Percentiles rank a stretch among this genome's conserved stretches.
phyloP scores from a whole-genome alignment of 2,888 invertebrate genomes.

The Schrankia costaestrigalis region DNA sequence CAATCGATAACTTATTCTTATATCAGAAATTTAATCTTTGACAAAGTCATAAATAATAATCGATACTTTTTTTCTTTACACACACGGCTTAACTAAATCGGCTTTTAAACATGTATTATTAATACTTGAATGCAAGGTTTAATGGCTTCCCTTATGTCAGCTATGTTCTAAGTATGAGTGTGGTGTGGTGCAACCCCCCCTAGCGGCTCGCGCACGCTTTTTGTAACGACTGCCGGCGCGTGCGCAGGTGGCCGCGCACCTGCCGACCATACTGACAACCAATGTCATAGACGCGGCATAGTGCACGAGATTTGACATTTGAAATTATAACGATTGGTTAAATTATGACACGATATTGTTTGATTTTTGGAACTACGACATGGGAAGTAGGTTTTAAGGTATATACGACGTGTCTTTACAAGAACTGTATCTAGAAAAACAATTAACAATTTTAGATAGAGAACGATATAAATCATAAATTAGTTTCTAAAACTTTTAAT shows the following conservation, averaged over 20 bases:
- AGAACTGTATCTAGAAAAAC: too few relatives aligned
- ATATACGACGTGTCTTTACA: too few relatives aligned
- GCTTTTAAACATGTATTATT: conserved; percentile 43
- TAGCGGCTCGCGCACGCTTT: conserved; percentile 57
- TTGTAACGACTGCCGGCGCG: conserved; percentile 69
- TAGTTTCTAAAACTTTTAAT: too few relatives aligned
- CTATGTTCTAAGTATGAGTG: conserved; percentile 39
- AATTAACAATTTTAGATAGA: too few relatives aligned
- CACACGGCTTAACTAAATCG: conserved; percentile 32
- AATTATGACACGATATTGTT: neutral
- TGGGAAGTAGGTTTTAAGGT: too few relatives aligned
- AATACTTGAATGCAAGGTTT: conserved; percentile 44
- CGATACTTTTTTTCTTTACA: conserved; percentile 32
- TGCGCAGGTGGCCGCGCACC: conserved; percentile 78
- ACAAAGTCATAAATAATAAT: conserved; percentile 23
- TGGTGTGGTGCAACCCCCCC: conserved; percentile 37
- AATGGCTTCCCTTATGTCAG: conserved; percentile 62
- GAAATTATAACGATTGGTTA: conserved; percentile 4
- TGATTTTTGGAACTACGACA: too few relatives aligned
- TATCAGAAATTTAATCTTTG: too few relatives aligned
- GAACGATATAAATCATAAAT: too few relatives aligned
- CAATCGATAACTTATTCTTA: too few relatives aligned
- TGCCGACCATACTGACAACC: conserved; percentile 64
- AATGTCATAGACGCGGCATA: conserved; percentile 60
- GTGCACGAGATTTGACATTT: conserved; percentile 50